A percentile compares a stretch with the other conserved stretches of the same genome.
These are phyloP conservation scores for Malacoctenus gilli DNA, from an alignment of 2,797 vertebrate genomes.

Conservation along the genomic window DNA sequence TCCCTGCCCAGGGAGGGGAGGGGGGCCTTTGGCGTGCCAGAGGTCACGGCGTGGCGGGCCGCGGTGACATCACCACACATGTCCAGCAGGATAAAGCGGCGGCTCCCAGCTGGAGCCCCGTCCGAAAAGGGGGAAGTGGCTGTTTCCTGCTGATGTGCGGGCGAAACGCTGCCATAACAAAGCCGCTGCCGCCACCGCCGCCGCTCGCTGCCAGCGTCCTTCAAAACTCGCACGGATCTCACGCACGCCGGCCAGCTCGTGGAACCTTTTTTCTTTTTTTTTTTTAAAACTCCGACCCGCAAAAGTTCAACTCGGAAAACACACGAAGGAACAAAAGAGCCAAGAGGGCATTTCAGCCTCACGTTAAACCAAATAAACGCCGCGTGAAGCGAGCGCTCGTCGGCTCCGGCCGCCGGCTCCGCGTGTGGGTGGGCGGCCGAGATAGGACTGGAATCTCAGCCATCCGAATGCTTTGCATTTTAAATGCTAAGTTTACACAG, in stretches of 20 bases:
- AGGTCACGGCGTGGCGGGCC: conserved; percentile 39
- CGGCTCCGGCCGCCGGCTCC: conserved; percentile 13
- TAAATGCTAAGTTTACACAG: conserved; percentile 39
- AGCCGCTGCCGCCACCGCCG: no score
- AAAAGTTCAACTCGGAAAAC: no score
- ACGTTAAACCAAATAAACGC: no score
- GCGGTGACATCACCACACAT: conserved; percentile 61
- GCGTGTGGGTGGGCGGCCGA: conserved; percentile 49
- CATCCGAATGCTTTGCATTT: conserved; percentile 38
- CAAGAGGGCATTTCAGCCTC: no score
- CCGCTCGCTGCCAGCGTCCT: conserved; percentile 49
- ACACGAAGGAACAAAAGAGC: background rate
- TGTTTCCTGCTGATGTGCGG: conserved; percentile 79
- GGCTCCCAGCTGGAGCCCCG: conserved; percentile 50
- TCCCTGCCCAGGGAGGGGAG: conserved; percentile 41
- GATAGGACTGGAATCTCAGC: conserved; percentile 49
- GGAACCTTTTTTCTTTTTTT: conserved; percentile 21
- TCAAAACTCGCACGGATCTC: conserved; percentile 41
- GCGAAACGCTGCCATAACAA: conserved; percentile 64
- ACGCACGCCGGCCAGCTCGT: conserved; percentile 4
- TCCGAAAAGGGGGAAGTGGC: conserved; percentile 71
- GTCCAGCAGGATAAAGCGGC: conserved; percentile 30
- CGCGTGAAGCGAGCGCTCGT: no score
- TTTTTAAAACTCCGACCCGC: conserved; percentile 6
- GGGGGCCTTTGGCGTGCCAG: conserved; percentile 21